Evolutionary conservation across 2,888 invertebrate species (phyloP).

Genomic region (Eudasyphora cyanicolor): DNA sequence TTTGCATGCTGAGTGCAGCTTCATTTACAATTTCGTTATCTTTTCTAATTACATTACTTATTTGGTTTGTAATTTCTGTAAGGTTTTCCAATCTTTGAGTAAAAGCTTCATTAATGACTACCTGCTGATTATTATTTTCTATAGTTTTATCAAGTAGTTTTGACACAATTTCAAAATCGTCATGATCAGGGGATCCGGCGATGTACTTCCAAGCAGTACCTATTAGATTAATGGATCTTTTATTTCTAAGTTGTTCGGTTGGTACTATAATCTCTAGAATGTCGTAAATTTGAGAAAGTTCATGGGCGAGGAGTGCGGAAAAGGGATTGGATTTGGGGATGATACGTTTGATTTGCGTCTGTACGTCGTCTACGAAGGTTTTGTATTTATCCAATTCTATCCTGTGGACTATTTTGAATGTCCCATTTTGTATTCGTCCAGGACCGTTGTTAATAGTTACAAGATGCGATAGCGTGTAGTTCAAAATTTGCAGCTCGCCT

Average conservation of each 20-base stretch:
- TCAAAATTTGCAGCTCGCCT: constrained; percentile 22
- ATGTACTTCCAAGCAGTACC: too few species aligned
- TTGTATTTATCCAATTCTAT: constrained; percentile 36
- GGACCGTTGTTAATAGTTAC: constrained; percentile 11
- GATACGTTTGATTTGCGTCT: constrained; percentile 13
- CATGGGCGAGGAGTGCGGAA: constrained; percentile 23
- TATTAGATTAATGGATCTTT: too few species aligned
- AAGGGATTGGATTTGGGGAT: constrained; percentile 34
- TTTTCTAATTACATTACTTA: constrained; percentile 24
- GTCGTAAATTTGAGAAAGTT: constrained; percentile 28
- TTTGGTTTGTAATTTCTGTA: constrained; percentile 10
- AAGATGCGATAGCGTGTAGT: constrained; percentile 19
- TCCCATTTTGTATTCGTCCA: constrained; percentile 24
- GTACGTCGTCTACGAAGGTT: constrained; percentile 23
- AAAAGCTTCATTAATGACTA: too few species aligned
- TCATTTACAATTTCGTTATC: constrained; percentile 24
- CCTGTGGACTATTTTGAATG: constrained; percentile 27
- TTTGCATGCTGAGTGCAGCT: constrained; percentile 28
- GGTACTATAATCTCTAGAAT: constrained; percentile 30
- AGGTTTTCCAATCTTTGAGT: constrained; percentile 8
- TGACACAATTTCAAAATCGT: constrained; percentile 10
- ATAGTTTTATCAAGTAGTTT: constrained; percentile 3
- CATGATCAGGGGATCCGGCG: constrained; percentile 24
- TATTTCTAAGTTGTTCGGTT: constrained; percentile 11
- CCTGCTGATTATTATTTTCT: constrained; percentile 28